Base-by-base conservation (phyloP, 2,888 invertebrate genomes). In the Cryptocheilus praepositus region DNA sequence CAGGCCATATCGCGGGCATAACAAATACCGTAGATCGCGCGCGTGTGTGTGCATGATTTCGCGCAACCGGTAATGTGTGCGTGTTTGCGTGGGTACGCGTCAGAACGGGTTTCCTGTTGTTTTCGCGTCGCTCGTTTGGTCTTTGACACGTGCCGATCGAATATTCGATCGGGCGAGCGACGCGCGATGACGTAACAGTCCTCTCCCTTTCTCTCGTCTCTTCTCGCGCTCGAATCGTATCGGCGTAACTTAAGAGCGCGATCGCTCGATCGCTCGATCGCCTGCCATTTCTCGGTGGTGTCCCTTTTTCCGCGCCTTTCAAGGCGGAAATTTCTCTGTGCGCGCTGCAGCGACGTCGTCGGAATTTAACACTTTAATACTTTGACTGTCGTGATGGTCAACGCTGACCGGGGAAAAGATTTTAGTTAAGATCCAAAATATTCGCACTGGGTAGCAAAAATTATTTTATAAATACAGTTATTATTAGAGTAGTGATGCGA, bases 111-210 rank as follows among this genome's bases (percentile, higher is more conserved):
- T 61, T 67, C 56, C 55, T 49, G 59, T 58, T 63, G 64, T 66
- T 67, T 54, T 4, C 28, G 44, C 61, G 64, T 70, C 57, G 61
- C 74, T 49, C 62, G 62, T 74, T 71, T 74, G 64, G 18, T 49
- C 45, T 53, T 72, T 52, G 63, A 61, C 61, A 62, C 60, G 52
- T 55, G 56, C 63, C 57, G 67, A 72, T 67, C 61, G 76, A 45
- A 75, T 67, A 72, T 69, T 76, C 75, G 72, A 76, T 76, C 62
- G 64, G 67, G 62, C 63, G 51, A 64, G 11, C 36, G 36, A 36
- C 45, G 44, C 52, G 49, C 54, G 56, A 16, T 36, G 36, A 36
- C 15, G 64, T 58, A 55, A 67, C 57, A 56, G 46, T 58, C 19
- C 28, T 16, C 59, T 59, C 59, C 51, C 55, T 36, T 46, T 56